Percentiles rank a stretch among this genome's conserved stretches.
Conservation (phyloP, 1,140 invertebrate species). For the Acromyrmex echinatior region DNA sequence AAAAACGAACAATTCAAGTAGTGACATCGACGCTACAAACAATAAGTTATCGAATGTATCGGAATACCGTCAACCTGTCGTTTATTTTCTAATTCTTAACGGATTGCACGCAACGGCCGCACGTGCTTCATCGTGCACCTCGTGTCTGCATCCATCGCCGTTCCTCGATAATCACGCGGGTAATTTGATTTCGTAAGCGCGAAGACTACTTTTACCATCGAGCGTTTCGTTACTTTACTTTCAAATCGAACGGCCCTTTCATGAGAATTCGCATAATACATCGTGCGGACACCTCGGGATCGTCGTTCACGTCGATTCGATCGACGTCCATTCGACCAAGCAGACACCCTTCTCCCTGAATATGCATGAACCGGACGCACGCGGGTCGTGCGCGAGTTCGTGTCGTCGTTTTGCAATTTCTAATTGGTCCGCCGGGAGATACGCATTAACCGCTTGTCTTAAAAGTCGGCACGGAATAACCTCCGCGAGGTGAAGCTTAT, state of each 20-base stretch:
- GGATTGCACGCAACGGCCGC: background rate
- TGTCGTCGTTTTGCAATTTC: conserved; percentile 61
- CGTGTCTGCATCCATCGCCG: conserved; percentile 64
- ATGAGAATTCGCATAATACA: conserved; percentile 75
- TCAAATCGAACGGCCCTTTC: conserved; percentile 68
- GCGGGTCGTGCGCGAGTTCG: conserved; percentile 27
- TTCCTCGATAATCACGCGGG: conserved; percentile 41
- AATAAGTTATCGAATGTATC: background rate
- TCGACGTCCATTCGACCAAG: conserved; percentile 17
- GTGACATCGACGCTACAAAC: background rate
- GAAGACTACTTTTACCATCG: conserved; percentile 71
- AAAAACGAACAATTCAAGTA: background rate
- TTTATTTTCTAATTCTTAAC: conserved; percentile 21
- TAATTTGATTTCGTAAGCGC: conserved; percentile 70
- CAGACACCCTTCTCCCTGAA: conserved; percentile 57
- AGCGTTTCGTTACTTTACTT: conserved; percentile 63
- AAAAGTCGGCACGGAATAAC: conserved; percentile 10
- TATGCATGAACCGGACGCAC: conserved; percentile 64
- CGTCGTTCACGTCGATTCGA: conserved; percentile 35
- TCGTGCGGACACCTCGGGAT: conserved; percentile 66
- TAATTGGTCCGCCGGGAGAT: conserved; percentile 53
- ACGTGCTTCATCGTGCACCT: conserved; percentile 21
- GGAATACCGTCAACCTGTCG: background rate
- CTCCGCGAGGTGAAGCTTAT: conserved; percentile 10
- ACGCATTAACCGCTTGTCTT: conserved; percentile 14